Evolutionary conservation across 2,888 invertebrate genomes (phyloP).

Genomic region (Yponomeuta malinellus): DNA sequence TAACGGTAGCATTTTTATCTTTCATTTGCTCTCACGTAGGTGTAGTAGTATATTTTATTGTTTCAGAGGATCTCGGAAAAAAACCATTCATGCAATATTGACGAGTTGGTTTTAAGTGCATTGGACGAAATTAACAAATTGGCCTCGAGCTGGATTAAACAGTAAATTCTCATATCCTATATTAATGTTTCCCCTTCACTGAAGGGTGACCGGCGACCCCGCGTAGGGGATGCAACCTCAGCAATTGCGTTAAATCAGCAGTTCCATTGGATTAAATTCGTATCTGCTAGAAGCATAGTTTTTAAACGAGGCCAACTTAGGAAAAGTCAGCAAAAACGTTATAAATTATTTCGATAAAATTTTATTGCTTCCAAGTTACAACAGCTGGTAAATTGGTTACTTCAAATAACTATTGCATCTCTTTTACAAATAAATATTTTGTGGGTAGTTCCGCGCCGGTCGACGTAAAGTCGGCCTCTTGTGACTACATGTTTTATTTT

Average conservation of each 20-base stretch:
- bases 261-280: conserved; percentile 63
- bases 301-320: conserved; percentile 17
- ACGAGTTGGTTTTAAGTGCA: conserved; percentile 59
- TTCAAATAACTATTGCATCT: neutral
- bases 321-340: neutral
- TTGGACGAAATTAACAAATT: conserved; percentile 74
- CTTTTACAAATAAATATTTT: too few species aligned
- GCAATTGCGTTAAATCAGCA: conserved; percentile 71
- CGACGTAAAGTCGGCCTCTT: too few species aligned
- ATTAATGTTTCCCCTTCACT: conserved; percentile 68
- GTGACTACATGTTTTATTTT: too few species aligned
- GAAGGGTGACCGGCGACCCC: conserved; percentile 56
- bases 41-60: neutral
- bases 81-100: neutral
- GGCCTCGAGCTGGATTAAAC: conserved; percentile 72
- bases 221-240: conserved; percentile 64
- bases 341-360: neutral
- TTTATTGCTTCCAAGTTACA: neutral
- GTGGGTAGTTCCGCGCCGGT: too few species aligned
- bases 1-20: neutral
- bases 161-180: conserved; percentile 75
- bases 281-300: conserved; percentile 37
- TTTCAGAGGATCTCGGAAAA: neutral
- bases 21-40: neutral
- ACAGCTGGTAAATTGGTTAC: neutral